A percentile compares a stretch with the other conserved stretches of the same genome.
These are phyloP conservation scores for Paratrypauchen microcephalus DNA, from an alignment of 2,797 vertebrate species.

Conservation along the genomic window DNA sequence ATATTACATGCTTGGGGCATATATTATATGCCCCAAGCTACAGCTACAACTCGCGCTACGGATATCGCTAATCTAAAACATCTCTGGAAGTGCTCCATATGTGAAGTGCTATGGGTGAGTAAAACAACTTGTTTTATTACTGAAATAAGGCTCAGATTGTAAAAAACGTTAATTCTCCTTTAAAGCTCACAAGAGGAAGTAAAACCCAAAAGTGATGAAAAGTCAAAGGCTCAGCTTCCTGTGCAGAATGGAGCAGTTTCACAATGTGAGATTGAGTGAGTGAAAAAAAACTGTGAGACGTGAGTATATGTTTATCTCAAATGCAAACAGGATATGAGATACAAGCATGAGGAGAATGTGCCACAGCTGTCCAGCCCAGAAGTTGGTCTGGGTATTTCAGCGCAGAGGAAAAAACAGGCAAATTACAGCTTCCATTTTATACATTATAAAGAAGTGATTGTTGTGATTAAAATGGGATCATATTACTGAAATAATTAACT, in stretches of 20 bases:
- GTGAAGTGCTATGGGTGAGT: too few relatives aligned
- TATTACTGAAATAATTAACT: slow-evolving; percentile 46
- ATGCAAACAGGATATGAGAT: slow-evolving; percentile 79
- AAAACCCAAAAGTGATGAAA: slow-evolving; percentile 15
- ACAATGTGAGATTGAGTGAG: slow-evolving; percentile 57
- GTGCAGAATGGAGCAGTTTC: slow-evolving; percentile 43
- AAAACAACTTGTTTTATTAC: too few relatives aligned
- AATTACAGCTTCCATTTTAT: slow-evolving; percentile 63
- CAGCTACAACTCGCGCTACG: too few relatives aligned
- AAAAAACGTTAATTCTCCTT: too few relatives aligned
- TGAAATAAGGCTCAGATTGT: too few relatives aligned
- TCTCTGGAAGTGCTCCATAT: too few relatives aligned
- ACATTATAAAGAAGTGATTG: slow-evolving; percentile 16
- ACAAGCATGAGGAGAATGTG: slow-evolving; percentile 79
- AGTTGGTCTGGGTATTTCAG: slow-evolving; percentile 68
- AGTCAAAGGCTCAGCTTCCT: slow-evolving; percentile 31
- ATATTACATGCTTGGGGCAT: too few relatives aligned
- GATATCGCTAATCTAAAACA: too few relatives aligned
- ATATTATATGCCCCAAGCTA: too few relatives aligned
- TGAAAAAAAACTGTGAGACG: slow-evolving; percentile 71
- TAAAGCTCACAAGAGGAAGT: too few relatives aligned
- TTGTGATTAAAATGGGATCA: slow-evolving; percentile 60
- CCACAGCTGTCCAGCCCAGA: slow-evolving; percentile 71
- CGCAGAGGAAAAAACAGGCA: slow-evolving; percentile 42
- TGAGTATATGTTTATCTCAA: slow-evolving; percentile 69